Base-by-base conservation (phyloP, 2,888 invertebrate genomes). In the Callyntrura sp. region DNA sequence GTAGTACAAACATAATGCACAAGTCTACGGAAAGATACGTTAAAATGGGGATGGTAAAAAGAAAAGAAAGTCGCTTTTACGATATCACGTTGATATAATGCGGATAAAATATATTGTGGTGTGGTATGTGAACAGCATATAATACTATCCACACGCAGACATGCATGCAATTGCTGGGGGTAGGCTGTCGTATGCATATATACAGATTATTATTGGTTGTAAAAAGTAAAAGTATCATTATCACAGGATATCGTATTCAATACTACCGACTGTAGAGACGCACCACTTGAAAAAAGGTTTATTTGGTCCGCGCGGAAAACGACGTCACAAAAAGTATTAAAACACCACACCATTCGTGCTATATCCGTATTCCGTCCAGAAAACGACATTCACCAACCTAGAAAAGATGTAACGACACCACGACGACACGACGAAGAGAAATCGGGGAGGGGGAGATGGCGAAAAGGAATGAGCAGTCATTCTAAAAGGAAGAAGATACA, bases 201-300 rank as follows among this genome's bases (percentile, higher is more conserved):
- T 20, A 79, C 9, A 35, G 55, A 57, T 45, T 62, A 81, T 81
- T 81, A 81, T 55, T 73, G 76, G 73, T 20, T 73, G 57, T 85
- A 60, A 68, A 78, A 85, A 85, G 85, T 85, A 28, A 79, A 68
- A 81, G 81, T 81, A 87, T 87, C 87, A 87, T 87, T 87, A 87
- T 87, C 87, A 81, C n/a, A 68, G 70, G 79, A 82, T 82, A 82
- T 82, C n/a, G 45, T 43, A 70, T 70, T 70, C 43, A 73, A 73
- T 73, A 73, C 35, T 6, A 35, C 48, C 12, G 48, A 20, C 23
- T 48, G 43, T 17, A 70, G 9, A 70, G n/a, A 43, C 68, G 17
- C 60, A 8, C 65, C 28, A 23, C 65, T 65, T 28, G 43, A 5
- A 73, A 45, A 1, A 11, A 25, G 55, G 57, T 28, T 57, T 55